Percentiles rank a stretch among this genome's conserved stretches.
phyloP scores from a whole-genome alignment of 2,888 invertebrate species.

The Eilema sororculum region DNA sequence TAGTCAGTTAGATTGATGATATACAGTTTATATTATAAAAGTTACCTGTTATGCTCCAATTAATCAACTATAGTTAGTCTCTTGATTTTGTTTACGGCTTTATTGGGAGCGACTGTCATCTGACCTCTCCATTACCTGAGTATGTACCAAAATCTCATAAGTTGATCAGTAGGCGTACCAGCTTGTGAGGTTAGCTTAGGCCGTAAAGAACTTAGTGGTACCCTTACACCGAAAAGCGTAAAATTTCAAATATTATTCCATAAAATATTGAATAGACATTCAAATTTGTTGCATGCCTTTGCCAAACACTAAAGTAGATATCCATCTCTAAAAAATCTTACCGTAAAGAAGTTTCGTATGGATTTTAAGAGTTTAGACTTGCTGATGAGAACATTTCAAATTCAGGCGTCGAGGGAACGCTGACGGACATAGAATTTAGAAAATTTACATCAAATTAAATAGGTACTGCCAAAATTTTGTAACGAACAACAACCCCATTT shows the following conservation, averaged over 20 bases:
- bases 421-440: constrained; percentile 32
- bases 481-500: background rate
- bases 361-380: constrained; percentile 58
- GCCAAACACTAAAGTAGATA: constrained; percentile 8
- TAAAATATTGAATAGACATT: background rate
- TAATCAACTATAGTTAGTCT: background rate
- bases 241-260: background rate
- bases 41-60: no score
- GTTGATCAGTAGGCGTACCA: background rate
- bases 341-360: constrained; percentile 50
- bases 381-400: constrained; percentile 57
- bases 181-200: background rate
- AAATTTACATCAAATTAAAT: constrained; percentile 27
- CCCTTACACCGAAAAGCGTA: no score
- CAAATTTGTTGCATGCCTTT: background rate
- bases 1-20: constrained; percentile 2
- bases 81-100: background rate
- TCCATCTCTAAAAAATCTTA: constrained; percentile 48
- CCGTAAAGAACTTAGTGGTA: background rate
- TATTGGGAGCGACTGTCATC: background rate
- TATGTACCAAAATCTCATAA: background rate
- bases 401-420: constrained; percentile 43
- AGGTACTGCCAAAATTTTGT: constrained; percentile 16
- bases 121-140: background rate
- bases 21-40: background rate